A percentile compares a stretch with the other conserved stretches of the same genome.
These are phyloP conservation scores for Ischnus inquisitorius DNA, from an alignment of 2,888 invertebrate species.

Conservation along the genomic window DNA sequence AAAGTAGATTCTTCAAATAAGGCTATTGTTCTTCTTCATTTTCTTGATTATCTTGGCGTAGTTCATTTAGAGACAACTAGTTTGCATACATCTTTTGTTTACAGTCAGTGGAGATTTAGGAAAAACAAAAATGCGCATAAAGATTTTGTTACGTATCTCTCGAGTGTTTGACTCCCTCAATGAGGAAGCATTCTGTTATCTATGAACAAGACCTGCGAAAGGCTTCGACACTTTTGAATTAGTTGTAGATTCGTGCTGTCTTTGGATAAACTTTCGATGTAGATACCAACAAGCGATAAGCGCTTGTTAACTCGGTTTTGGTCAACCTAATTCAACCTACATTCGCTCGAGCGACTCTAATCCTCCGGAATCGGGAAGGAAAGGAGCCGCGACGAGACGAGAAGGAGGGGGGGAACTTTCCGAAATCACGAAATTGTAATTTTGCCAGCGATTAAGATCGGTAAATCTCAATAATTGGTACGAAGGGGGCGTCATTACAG, in stretches of 20 bases:
- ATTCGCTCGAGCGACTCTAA: not conserved
- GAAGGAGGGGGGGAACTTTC: not conserved
- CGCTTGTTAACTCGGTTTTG: not conserved
- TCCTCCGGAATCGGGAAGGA: not conserved
- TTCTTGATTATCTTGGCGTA: too few species aligned
- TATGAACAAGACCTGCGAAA: too few species aligned
- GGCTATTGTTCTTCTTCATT: too few species aligned
- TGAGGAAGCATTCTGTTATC: too few species aligned
- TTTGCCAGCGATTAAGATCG: constrained; percentile 53
- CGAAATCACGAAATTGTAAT: constrained; percentile 56
- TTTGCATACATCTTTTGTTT: too few species aligned
- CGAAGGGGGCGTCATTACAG: constrained; percentile 12
- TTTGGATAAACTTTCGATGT: not conserved
- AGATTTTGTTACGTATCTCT: too few species aligned
- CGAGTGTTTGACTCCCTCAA: too few species aligned
- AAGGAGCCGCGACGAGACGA: not conserved
- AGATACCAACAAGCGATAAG: not conserved
- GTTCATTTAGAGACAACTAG: too few species aligned
- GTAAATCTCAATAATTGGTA: constrained; percentile 51
- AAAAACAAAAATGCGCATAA: too few species aligned
- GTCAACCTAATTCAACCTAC: not conserved
- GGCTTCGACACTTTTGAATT: not conserved
- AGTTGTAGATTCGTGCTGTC: not conserved
- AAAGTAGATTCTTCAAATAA: too few species aligned
- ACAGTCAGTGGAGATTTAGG: too few species aligned